Evolutionary conservation across 2,888 invertebrate genomes (phyloP), one percentile per base, ranked within the genome.

Genomic region (Imbricaverruca yamaguchii): DNA sequence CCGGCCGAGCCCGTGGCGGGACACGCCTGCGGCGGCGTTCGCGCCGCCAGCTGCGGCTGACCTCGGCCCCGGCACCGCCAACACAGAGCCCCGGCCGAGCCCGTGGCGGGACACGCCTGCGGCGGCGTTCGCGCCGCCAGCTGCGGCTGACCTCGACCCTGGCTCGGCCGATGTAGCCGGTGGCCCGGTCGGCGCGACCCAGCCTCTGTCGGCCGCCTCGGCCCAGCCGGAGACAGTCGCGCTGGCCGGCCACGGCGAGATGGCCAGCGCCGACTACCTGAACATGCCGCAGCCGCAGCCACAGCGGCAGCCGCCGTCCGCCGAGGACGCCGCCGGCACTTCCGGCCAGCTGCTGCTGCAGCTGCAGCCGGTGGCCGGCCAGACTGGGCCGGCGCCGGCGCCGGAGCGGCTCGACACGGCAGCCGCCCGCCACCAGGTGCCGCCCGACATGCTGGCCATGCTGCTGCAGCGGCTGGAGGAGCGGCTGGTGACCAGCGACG

Each of bases 391-490:
- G 11, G 65, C 11, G 65, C 65, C 65, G 15, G n/a, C 9, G 15
- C 18, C n/a, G n/a, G 15, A 59, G 12, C 11, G 12, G 4, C 11
- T 15, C 11, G 59, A 59, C 59, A 59, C 12, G 59, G 12, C 59
- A 0, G 59, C 59, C 11, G 59, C 59, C 59, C 65, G n/a, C 65
- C 23, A 9, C n/a, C 39, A 59, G 53, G 53, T 74, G 53, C 21
- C 74, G 53, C 53, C 74, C 53, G 53, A 53, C 74, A 18, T 21
- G 74, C 53, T 74, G 74, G 74, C 53, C 67, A 65, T 82, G 39
- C 77, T 84, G 65, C 83, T 85, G 23, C 85, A 85, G 80, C 81
- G 85, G 61, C 82, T 85, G 25, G 84, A 84, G 67, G 85, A 85
- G 67, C 82, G 85, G 67, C 82, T 85, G 39, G 82, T 84, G 15